Evolutionary conservation across 2,113 vertebrate species (phyloP).

Genomic region (Rhea pennata): DNA sequence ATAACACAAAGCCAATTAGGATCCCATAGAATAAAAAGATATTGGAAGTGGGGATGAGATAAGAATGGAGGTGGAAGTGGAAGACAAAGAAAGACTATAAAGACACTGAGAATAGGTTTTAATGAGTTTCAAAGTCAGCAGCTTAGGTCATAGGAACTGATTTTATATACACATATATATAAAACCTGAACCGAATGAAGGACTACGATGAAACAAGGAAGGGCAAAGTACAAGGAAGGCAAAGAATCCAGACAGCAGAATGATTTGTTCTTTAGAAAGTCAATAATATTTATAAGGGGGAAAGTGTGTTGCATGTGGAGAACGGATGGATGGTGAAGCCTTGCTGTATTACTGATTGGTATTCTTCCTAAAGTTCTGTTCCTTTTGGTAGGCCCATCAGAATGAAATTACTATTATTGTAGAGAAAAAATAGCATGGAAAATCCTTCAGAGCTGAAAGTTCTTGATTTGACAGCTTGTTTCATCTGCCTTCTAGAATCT

Average conservation of each 20-base stretch:
- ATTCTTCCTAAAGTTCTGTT: background rate
- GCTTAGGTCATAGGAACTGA: background rate
- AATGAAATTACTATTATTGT: background rate
- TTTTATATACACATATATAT: too few species aligned
- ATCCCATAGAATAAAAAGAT: background rate
- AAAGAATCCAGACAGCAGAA: background rate
- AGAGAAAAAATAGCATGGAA: background rate
- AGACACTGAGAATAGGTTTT: background rate
- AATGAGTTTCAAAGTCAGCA: background rate
- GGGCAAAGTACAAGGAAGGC: background rate
- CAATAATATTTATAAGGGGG: background rate
- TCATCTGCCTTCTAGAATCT: background rate
- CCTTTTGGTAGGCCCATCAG: background rate
- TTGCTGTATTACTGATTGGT: background rate
- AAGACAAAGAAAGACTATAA: background rate
- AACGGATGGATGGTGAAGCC: background rate
- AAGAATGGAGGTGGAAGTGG: slow-evolving; percentile 6
- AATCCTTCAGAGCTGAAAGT: background rate
- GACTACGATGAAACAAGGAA: background rate
- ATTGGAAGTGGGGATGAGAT: background rate
- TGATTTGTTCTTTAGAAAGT: background rate
- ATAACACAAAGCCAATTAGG: slow-evolving; percentile 5
- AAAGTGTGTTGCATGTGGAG: background rate
- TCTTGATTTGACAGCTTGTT: background rate
- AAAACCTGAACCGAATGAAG: background rate